Percentiles rank a stretch among this genome's conserved stretches.
Conservation (phyloP, 35 echinoderm and acorn worm species). For the Heliocidaris erythrogramma region DNA sequence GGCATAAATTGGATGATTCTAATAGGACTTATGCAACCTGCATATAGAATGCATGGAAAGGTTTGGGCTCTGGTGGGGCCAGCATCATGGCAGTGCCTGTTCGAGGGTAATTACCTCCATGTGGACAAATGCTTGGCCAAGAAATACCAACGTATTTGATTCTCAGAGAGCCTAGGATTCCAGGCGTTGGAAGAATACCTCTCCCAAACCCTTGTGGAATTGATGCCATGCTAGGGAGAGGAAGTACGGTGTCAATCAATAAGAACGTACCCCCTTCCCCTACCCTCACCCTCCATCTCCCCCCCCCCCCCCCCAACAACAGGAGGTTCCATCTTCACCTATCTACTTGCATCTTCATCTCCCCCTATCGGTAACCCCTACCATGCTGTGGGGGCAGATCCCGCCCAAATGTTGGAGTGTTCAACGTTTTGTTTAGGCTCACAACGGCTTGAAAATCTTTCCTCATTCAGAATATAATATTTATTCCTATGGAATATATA, state of each 20-base stretch:
- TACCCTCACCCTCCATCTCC: neutral
- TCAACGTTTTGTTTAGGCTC: no score
- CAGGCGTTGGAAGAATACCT: slow-evolving; percentile 24
- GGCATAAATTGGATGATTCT: neutral
- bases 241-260: slow-evolving; percentile 10
- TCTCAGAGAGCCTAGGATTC: slow-evolving; percentile 20
- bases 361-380: no score
- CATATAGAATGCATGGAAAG: neutral
- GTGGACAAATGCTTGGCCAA: slow-evolving; percentile 30
- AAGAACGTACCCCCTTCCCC: neutral
- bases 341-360: no score
- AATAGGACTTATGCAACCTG: neutral
- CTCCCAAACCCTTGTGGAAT: neutral
- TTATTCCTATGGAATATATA: no score
- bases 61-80: neutral
- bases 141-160: slow-evolving; percentile 30
- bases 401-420: no score
- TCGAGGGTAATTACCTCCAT: neutral
- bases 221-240: neutral
- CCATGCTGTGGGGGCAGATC: no score
- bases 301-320: neutral
- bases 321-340: no score
- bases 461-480: no score
- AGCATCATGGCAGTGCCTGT: neutral
- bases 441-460: no score